Evolutionary conservation across 1,140 invertebrate species (phyloP).

Genomic region (Tetramorium simillimum): DNA sequence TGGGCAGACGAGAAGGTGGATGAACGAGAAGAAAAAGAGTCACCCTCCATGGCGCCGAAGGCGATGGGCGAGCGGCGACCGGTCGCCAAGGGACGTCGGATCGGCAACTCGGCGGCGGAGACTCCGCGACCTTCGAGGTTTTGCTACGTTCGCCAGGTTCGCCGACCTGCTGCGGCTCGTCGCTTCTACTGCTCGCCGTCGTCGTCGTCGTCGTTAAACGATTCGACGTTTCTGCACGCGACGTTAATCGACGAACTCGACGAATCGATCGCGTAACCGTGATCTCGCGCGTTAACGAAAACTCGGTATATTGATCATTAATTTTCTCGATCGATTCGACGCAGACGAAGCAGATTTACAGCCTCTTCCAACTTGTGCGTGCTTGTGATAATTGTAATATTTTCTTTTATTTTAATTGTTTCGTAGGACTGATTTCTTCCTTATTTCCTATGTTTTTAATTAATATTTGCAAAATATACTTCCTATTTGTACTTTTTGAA

Average conservation of each 20-base stretch:
- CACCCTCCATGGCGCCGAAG: constrained; percentile 74
- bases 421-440: not conserved
- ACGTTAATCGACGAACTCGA: not conserved
- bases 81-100: constrained; percentile 71
- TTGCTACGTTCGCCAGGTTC: constrained; percentile 72
- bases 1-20: constrained; percentile 60
- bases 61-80: constrained; percentile 73
- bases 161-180: constrained; percentile 62
- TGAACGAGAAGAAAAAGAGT: constrained; percentile 75
- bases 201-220: constrained; percentile 54
- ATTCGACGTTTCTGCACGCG: constrained; percentile 18
- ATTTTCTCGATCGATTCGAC: not conserved
- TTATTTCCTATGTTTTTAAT: not conserved
- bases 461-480: not conserved
- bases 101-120: constrained; percentile 59
- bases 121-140: constrained; percentile 74
- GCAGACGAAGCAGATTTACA: not conserved
- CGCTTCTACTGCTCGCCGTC: constrained; percentile 41
- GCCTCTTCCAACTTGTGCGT: not conserved
- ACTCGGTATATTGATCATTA: not conserved
- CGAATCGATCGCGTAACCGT: not conserved
- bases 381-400: not conserved
- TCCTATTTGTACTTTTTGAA: not conserved
- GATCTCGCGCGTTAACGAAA: not conserved
- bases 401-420: not conserved